These are phyloP conservation scores for Hucho hucho DNA, from an alignment of 2,113 vertebrate species.

Conservation along the genomic window DNA sequence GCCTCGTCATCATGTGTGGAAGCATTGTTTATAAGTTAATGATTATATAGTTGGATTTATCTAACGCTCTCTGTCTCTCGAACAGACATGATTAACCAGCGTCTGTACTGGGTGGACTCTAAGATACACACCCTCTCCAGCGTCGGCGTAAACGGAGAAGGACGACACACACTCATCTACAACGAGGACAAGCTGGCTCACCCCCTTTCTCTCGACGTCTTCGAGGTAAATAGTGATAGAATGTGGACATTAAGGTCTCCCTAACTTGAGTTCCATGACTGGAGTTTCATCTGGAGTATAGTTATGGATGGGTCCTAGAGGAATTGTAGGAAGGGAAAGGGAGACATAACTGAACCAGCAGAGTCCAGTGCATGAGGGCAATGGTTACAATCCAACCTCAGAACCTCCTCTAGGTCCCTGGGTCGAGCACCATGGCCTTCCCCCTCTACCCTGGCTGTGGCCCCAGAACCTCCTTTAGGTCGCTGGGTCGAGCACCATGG, in stretches of 20 bases:
- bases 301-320: background rate
- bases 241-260: background rate
- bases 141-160: conserved; percentile 74
- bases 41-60: background rate
- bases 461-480: too few relatives aligned
- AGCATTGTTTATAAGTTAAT: too few relatives aligned
- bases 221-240: conserved; percentile 76
- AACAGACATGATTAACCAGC: conserved; percentile 80
- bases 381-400: background rate
- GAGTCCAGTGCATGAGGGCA: background rate
- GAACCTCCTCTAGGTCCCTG: background rate
- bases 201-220: conserved; percentile 81
- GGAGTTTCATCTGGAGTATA: background rate
- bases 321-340: background rate
- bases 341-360: background rate
- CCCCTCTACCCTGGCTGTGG: too few relatives aligned
- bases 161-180: conserved; percentile 71
- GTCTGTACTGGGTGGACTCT: conserved; percentile 90
- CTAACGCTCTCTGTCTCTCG: background rate
- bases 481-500: too few relatives aligned
- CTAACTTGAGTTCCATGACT: too few relatives aligned
- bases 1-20: too few relatives aligned
- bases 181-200: conserved; percentile 67
- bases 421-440: too few relatives aligned
- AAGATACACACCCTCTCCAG: conserved; percentile 87